Percentiles rank a stretch among this genome's conserved stretches.
These are phyloP conservation scores for Sardina pilchardus DNA, from an alignment of 2,113 vertebrate genomes.

Conservation along the genomic window DNA sequence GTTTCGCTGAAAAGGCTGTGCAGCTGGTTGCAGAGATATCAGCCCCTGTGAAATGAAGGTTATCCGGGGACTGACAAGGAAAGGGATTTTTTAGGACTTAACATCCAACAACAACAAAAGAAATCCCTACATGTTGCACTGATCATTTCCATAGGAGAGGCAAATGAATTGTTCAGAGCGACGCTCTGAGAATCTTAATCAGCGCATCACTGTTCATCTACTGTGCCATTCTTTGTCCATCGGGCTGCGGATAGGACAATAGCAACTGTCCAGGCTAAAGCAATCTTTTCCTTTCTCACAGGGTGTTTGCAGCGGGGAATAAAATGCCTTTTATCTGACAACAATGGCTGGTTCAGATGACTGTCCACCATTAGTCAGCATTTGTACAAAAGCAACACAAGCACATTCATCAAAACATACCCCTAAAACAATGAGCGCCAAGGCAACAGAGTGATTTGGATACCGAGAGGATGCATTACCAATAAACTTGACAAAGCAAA, in stretches of 20 bases:
- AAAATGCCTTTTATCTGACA: constrained; percentile 54
- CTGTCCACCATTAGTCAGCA: constrained; percentile 47
- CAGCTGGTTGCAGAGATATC: neutral
- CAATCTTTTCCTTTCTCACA: constrained; percentile 45
- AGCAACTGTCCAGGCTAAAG: constrained; percentile 31
- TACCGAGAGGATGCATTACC: neutral
- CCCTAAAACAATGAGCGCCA: constrained; percentile 42
- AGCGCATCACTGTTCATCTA: neutral
- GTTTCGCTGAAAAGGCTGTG: neutral
- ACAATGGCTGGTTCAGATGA: constrained; percentile 51
- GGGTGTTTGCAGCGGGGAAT: constrained; percentile 46
- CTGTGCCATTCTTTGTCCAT: constrained; percentile 7
- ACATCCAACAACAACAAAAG: neutral
- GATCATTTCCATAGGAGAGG: neutral
- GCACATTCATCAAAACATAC: constrained; percentile 53
- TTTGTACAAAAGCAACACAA: constrained; percentile 51
- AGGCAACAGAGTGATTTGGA: neutral
- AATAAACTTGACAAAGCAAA: neutral
- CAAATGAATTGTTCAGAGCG: constrained; percentile 5
- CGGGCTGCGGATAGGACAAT: neutral
- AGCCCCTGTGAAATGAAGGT: neutral
- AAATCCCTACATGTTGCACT: neutral
- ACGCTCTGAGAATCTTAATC: neutral
- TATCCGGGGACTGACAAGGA: neutral
- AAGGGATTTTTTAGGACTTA: neutral